Evolutionary conservation across 2,797 vertebrate species (phyloP), one percentile per base, ranked within the genome.

Genomic region (Remorina albescens): DNA sequence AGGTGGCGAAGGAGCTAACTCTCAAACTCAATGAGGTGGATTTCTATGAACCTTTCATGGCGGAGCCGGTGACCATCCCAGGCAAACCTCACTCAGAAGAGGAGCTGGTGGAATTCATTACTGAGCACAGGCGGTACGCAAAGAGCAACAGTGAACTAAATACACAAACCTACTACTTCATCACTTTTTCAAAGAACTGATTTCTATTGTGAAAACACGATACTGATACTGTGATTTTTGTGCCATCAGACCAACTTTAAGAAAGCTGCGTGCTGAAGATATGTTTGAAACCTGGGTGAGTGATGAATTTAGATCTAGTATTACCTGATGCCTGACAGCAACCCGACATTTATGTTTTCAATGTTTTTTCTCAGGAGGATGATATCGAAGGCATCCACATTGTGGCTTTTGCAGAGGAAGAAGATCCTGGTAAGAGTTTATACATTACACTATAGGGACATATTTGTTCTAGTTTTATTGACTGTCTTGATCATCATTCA

Each of bases 201-300:
- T 11, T 2, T 34, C 0, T 32, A 4, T 23, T 28, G 8, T 34
- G 12, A 28, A 26, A 47, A 30, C 18, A 54, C 8, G n/a, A n/a
- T n/a, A n/a, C n/a, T n/a, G n/a, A 25, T 21, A 6, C 0, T 51
- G 23, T 30, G 1, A 46, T 85, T 76, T 44, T 42, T 81, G 58
- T 83, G n/a, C 60, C 86, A 75, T 21, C 90, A 99, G 98, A 86
- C 94, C 97, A 53, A 99, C 98, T 15, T 88, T 99, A 82, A 91
- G 97, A 74, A 99, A 98, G 84, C 93, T 99, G 64, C 96, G 96
- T 23, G 96, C 97, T 50, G 95, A 99, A 82, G 96, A 99, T 58
- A 99, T 99, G 97, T 99, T 96, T 92, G 98, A 99, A 90, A 99
- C 96, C 0, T 99, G 98, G 98, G 98, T 99, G 93, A 96, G 97